phyloP scores from a whole-genome alignment of 2,888 invertebrate genomes.

The Pardosa pseudoannulata region DNA sequence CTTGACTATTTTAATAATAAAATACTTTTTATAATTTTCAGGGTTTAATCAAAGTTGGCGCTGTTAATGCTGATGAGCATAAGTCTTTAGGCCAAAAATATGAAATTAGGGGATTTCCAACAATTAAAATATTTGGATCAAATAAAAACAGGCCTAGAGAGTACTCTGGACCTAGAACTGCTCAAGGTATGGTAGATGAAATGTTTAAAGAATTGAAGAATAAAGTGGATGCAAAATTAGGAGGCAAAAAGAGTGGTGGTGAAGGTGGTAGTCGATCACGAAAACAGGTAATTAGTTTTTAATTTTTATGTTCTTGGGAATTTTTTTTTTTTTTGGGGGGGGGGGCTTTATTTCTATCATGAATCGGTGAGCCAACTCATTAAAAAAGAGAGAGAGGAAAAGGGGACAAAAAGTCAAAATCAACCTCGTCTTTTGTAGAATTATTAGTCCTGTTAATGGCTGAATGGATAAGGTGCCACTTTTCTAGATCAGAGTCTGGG shows the following conservation, averaged over 20 bases:
- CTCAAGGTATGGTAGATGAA: conserved; percentile 90
- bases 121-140: conserved; percentile 93
- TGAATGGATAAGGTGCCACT: too few relatives aligned
- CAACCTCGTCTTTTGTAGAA: too few relatives aligned
- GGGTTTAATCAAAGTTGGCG: conserved; percentile 96
- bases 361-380: too few relatives aligned
- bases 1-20: too few relatives aligned
- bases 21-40: conserved; percentile 79
- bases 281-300: conserved; percentile 42
- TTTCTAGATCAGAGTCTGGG: too few relatives aligned
- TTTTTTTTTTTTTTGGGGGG: too few relatives aligned
- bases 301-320: too few relatives aligned
- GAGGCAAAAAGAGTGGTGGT: conserved; percentile 79
- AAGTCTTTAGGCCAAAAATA: conserved; percentile 87
- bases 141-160: conserved; percentile 90
- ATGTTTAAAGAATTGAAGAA: conserved; percentile 87
- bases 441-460: too few relatives aligned
- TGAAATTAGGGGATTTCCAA: conserved; percentile 94
- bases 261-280: conserved; percentile 73
- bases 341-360: too few relatives aligned
- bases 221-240: conserved; percentile 85
- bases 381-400: too few relatives aligned
- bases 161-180: conserved; percentile 90
- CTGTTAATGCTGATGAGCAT: conserved; percentile 93
- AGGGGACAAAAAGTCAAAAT: too few relatives aligned